Evolutionary conservation across 2,888 invertebrate species (phyloP).

Genomic region (Margaritifera margaritifera): DNA sequence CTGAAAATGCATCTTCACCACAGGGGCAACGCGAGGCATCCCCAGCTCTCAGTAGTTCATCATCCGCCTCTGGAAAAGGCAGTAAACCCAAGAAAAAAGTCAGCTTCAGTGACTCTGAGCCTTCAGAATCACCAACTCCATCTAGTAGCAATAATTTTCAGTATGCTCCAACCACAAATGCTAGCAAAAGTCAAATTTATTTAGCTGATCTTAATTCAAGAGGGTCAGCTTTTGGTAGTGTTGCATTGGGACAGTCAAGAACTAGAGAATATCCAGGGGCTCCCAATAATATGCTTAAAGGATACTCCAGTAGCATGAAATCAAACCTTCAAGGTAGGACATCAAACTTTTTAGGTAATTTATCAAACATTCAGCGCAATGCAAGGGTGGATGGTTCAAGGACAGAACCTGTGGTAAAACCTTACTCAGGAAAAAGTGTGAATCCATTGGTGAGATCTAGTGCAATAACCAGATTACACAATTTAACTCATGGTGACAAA

Average conservation of each 20-base stretch:
- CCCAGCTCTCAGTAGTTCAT: slow-evolving; percentile 39
- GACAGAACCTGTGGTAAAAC: too few relatives aligned
- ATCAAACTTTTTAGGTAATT: too few relatives aligned
- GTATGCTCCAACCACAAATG: slow-evolving; percentile 5
- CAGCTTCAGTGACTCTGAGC: slow-evolving; percentile 58
- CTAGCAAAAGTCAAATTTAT: background rate
- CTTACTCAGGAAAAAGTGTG: too few relatives aligned
- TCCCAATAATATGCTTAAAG: background rate
- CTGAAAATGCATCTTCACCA: slow-evolving; percentile 20
- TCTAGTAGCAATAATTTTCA: slow-evolving; percentile 5
- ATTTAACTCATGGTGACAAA: too few relatives aligned
- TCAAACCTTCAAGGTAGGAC: too few relatives aligned
- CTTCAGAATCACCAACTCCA: slow-evolving; percentile 40
- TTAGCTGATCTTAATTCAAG: background rate
- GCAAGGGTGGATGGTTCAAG: too few relatives aligned
- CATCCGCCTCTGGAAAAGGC: slow-evolving; percentile 36
- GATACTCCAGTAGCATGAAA: too few relatives aligned
- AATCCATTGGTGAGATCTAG: too few relatives aligned
- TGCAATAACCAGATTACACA: too few relatives aligned
- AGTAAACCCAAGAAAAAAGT: slow-evolving; percentile 52
- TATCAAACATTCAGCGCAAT: too few relatives aligned
- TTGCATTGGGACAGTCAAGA: slow-evolving; percentile 1
- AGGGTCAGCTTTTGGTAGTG: background rate
- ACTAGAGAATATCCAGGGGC: slow-evolving; percentile 4
- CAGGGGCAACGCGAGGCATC: slow-evolving; percentile 27